Base-by-base conservation (phyloP, 2,113 vertebrate genomes). In the Sander lucioperca region DNA sequence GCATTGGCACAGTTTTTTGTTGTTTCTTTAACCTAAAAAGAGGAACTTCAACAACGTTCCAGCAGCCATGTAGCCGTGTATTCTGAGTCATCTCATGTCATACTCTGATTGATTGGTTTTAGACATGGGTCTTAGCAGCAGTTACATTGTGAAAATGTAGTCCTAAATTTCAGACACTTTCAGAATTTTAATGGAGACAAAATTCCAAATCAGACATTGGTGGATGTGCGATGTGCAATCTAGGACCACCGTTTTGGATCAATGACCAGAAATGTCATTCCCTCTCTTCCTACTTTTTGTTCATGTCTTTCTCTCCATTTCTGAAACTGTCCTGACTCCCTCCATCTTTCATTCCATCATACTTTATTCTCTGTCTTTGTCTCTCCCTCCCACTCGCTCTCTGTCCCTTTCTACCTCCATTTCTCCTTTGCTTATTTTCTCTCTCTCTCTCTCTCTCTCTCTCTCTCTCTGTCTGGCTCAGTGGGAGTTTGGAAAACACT, bases 401-500 rank as follows among this genome's bases (percentile, higher is more conserved):
- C 50, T 47, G n/a, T 72, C 12, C 64, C 18, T 53, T n/a, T 47
- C 36, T 51, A 74, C 36, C 47, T 71, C 15, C 21, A 47, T 59
- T 48, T 75, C 11, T 61, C 58, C 50, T 63, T 27, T 71, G 39
- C 77, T 85, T 36, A 61, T 83, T 74, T 59, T 53, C 63, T 45
- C 45, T 64, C 27, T 61, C 64, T 66, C 76, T 64, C 30, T 25
- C 23, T 39, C 74, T 73, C 75, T 84, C 82, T 3, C 50, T 88
- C 59, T 59, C 5, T 73, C 61, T 27, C 16, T 62, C 56, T 69
- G 12, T 75, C 74, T 72, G 48, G 50, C 78, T 88, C 73, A 18
- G 81, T 67, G 86, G 86, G 88, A 89, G 87, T 80, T 85, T 71
- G 27, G 51, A 87, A 88, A 91, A 76, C 36, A 79, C 75, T 84